Evolutionary conservation across 2,888 invertebrate species (phyloP).

Genomic region (Eulithis prunata): DNA sequence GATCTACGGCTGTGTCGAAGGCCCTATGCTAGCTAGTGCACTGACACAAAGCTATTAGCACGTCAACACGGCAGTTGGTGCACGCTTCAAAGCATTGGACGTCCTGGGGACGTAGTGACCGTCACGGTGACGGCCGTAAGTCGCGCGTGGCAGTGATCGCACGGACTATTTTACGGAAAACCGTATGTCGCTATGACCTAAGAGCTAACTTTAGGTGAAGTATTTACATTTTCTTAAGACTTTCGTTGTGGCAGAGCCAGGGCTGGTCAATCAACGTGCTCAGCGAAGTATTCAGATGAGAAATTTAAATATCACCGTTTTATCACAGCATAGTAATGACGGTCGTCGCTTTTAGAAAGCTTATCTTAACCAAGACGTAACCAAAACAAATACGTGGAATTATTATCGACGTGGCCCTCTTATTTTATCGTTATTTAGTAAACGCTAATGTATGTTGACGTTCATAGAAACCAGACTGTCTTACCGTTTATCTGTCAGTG

Average conservation of each 20-base stretch:
- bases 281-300: too few relatives aligned
- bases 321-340: not conserved
- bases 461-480: constrained; percentile 67
- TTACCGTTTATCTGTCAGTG: constrained; percentile 61
- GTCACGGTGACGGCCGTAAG: not conserved
- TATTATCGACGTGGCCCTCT: constrained; percentile 59
- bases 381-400: constrained; percentile 65
- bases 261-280: too few relatives aligned
- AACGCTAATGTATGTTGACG: constrained; percentile 72
- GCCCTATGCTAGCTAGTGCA: constrained; percentile 40
- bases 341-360: not conserved
- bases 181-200: too few relatives aligned
- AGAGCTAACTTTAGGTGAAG: too few relatives aligned
- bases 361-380: constrained; percentile 33
- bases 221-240: too few relatives aligned
- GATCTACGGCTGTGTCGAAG: not conserved
- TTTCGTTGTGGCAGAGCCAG: too few relatives aligned
- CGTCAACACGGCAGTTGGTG: constrained; percentile 52
- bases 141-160: too few relatives aligned
- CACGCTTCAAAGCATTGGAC: constrained; percentile 39
- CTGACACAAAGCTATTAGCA: constrained; percentile 49
- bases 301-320: too few relatives aligned
- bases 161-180: too few relatives aligned
- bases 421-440: constrained; percentile 68
- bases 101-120: not conserved